These are phyloP conservation scores for Meandrina meandrites DNA, from an alignment of 92 coral and sea anemone species.

Conservation along the genomic window DNA sequence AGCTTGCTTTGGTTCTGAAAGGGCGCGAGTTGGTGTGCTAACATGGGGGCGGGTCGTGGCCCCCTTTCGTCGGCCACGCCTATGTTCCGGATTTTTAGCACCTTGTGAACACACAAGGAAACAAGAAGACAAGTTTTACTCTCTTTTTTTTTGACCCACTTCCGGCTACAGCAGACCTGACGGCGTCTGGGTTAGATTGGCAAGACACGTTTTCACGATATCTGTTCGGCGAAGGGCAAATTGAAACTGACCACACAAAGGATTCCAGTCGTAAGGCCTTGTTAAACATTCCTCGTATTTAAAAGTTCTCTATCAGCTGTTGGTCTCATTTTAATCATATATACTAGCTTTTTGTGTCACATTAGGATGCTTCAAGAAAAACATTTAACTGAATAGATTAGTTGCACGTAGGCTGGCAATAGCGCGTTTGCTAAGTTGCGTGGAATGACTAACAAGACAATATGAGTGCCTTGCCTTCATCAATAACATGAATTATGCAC, in stretches of 20 bases:
- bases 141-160: background rate
- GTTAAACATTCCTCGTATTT: background rate
- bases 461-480: background rate
- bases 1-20: background rate
- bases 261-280: no score
- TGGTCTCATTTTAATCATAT: no score
- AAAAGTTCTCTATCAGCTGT: no score
- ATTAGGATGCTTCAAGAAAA: no score
- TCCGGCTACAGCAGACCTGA: slow-evolving; percentile 8
- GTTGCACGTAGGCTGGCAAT: background rate
- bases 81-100: background rate
- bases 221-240: background rate
- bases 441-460: background rate
- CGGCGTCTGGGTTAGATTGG: slow-evolving; percentile 14
- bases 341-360: no score
- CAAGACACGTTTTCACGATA: background rate
- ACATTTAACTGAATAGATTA: no score
- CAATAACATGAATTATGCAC: no score
- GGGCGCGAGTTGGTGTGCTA: background rate
- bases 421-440: background rate
- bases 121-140: background rate
- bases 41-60: slow-evolving; percentile 19
- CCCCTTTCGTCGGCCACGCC: slow-evolving; percentile 17
- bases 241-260: background rate
- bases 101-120: background rate